phyloP scores from a whole-genome alignment of 2,888 invertebrate species.

The Cheilosia variabilis region DNA sequence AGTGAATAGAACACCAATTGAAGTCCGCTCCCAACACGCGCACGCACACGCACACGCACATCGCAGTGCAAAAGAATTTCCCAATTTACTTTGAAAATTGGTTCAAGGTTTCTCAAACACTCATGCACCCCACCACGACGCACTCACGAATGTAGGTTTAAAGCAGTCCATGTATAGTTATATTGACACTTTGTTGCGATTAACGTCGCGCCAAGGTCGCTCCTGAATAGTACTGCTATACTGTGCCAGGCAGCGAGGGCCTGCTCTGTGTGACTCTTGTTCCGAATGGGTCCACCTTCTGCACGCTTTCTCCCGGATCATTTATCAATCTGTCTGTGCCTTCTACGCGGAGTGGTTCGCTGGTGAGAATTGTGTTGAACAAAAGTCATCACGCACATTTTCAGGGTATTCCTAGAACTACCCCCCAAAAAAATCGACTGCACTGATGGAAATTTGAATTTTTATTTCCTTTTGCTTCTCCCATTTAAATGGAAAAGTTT shows the following conservation, averaged over 20 bases:
- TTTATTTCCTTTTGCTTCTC: neutral
- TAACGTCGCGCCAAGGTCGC: slow-evolving; percentile 61
- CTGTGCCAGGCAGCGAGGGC: slow-evolving; percentile 6
- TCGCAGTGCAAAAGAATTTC: slow-evolving; percentile 80
- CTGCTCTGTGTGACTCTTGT: slow-evolving; percentile 12
- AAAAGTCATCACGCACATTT: slow-evolving; percentile 69
- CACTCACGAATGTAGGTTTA: neutral
- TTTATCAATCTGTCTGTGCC: slow-evolving; percentile 68
- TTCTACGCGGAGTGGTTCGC: slow-evolving; percentile 11
- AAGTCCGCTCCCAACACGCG: slow-evolving; percentile 15
- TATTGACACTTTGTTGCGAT: slow-evolving; percentile 28
- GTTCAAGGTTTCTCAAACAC: slow-evolving; percentile 80
- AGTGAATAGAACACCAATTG: slow-evolving; percentile 43
- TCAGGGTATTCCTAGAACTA: neutral
- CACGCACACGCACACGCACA: slow-evolving; percentile 10
- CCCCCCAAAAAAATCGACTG: slow-evolving; percentile 4
- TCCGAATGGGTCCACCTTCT: slow-evolving; percentile 36
- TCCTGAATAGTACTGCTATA: slow-evolving; percentile 8
- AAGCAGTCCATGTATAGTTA: neutral
- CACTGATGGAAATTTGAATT: slow-evolving; percentile 33
- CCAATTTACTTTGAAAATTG: slow-evolving; percentile 82
- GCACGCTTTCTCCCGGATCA: slow-evolving; percentile 55
- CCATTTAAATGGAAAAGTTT: slow-evolving; percentile 54
- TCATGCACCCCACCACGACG: too few species aligned
- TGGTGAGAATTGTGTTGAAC: slow-evolving; percentile 43